Conservation (phyloP, 2,113 vertebrate species). For the Dicerorhinus sumatrensis region DNA sequence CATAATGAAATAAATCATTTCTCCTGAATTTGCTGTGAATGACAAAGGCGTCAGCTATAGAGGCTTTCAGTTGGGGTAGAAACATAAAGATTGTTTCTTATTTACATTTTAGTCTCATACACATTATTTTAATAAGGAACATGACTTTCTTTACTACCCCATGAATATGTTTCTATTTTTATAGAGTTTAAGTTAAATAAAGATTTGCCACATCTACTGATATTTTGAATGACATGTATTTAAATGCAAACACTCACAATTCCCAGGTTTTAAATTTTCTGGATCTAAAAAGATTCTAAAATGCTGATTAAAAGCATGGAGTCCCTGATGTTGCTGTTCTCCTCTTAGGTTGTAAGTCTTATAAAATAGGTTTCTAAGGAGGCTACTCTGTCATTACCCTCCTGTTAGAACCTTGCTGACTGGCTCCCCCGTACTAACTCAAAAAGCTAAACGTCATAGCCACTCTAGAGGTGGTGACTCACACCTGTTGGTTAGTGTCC, state of each 20-base stretch:
- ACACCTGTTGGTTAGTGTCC: background rate
- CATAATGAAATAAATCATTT: slow-evolving; percentile 56
- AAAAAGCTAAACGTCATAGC: background rate
- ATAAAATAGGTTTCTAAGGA: background rate
- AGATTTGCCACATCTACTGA: slow-evolving; percentile 37
- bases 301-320: slow-evolving; percentile 24
- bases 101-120: slow-evolving; percentile 32
- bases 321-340: background rate
- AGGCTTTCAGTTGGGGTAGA: background rate
- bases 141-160: slow-evolving; percentile 38
- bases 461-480: background rate
- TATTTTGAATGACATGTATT: slow-evolving; percentile 58
- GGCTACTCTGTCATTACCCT: background rate
- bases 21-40: slow-evolving; percentile 57
- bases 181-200: slow-evolving; percentile 52
- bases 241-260: slow-evolving; percentile 38
- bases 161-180: slow-evolving; percentile 67
- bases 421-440: background rate
- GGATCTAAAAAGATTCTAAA: slow-evolving; percentile 55
- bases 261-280: slow-evolving; percentile 30
- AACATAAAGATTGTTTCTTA: slow-evolving; percentile 56
- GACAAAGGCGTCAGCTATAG: background rate
- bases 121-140: slow-evolving; percentile 50
- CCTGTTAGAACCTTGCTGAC: background rate
- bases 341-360: background rate